Percentiles rank a stretch among this genome's conserved stretches.
Evolutionary conservation across 2,113 vertebrate species (phyloP).

Genomic region (Nettapus auritus): DNA sequence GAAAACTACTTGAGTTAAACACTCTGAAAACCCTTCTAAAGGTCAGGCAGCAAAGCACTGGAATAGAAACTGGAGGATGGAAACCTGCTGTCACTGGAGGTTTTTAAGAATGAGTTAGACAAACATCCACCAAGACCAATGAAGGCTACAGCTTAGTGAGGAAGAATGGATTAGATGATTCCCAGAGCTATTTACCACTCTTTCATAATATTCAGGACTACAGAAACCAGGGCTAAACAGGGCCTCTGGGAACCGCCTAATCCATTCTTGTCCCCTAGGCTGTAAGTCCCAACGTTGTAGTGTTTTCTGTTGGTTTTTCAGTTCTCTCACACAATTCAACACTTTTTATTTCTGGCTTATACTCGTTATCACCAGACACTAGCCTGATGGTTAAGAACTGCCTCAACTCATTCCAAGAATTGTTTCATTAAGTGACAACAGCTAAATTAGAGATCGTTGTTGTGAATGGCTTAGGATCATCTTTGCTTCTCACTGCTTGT

Average conservation of each 20-base stretch:
- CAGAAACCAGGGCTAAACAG: not conserved
- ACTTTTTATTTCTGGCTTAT: not conserved
- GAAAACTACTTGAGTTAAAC: not conserved
- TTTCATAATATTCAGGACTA: not conserved
- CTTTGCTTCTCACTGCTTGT: not conserved
- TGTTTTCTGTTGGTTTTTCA: not conserved
- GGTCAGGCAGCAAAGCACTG: not conserved
- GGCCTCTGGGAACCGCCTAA: not conserved
- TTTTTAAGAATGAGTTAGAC: not conserved
- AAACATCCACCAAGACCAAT: not conserved
- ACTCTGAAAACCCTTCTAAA: not conserved
- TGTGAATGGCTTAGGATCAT: not conserved
- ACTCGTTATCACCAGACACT: not conserved
- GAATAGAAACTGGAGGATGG: fast-evolving
- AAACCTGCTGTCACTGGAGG: not conserved
- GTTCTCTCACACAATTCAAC: not conserved
- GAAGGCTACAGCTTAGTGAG: not conserved
- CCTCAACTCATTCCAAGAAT: not conserved
- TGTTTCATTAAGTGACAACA: not conserved
- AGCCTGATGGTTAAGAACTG: not conserved
- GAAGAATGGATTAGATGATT: not conserved
- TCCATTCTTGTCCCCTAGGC: not conserved
- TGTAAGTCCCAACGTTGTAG: not conserved
- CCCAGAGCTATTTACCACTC: fast-evolving
- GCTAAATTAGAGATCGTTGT: not conserved